Conservation (phyloP, 2,797 vertebrate genomes). For the Phaenicophaeus curvirostris region DNA sequence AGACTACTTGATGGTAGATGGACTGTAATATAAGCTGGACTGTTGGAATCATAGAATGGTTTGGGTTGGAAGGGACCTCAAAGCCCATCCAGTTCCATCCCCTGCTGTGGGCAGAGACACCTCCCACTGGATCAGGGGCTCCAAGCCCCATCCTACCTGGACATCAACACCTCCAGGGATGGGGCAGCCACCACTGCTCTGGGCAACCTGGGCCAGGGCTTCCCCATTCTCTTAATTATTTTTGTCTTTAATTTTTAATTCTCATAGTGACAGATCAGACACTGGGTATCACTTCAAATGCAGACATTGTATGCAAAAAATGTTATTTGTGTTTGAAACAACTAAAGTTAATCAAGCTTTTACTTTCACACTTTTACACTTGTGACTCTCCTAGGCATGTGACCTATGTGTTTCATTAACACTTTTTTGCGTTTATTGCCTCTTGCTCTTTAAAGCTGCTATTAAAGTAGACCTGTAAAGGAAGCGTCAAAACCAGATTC, state of each 20-base stretch:
- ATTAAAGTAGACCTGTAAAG: not conserved
- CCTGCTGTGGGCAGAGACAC: too few relatives aligned
- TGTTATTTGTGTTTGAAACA: not conserved
- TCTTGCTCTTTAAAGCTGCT: not conserved
- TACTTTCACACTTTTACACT: not conserved
- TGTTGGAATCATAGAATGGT: too few relatives aligned
- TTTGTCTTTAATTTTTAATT: not conserved
- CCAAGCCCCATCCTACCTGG: too few relatives aligned
- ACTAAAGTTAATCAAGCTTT: not conserved
- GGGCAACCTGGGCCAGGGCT: too few relatives aligned
- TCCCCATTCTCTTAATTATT: not conserved
- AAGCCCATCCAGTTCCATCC: too few relatives aligned
- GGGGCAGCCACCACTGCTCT: too few relatives aligned
- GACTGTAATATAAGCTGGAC: not conserved
- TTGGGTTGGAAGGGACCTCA: too few relatives aligned
- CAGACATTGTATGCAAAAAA: not conserved
- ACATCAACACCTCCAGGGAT: too few relatives aligned
- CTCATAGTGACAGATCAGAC: not conserved
- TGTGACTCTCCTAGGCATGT: not conserved
- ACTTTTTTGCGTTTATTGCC: not conserved
- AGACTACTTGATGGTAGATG: not conserved
- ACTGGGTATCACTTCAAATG: not conserved
- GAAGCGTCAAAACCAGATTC: not conserved
- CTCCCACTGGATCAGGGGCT: too few relatives aligned
- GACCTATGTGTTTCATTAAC: not conserved